Conservation (phyloP, 2,797 vertebrate species). For the Pagetopsis macropterus region DNA sequence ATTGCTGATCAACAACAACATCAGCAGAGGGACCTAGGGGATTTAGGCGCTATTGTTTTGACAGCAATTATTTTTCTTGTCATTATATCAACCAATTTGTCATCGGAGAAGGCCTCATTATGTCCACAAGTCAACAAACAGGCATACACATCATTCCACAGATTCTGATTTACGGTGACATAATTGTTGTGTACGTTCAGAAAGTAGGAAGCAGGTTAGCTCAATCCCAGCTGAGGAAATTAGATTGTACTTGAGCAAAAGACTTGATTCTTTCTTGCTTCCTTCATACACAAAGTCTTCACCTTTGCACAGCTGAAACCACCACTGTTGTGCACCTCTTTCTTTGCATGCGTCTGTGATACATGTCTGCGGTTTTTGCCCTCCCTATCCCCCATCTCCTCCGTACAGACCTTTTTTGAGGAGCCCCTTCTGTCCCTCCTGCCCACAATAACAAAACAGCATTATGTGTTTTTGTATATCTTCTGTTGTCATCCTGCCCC, state of each 20-base stretch:
- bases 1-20: slow-evolving; percentile 33
- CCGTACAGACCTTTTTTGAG: slow-evolving; percentile 31
- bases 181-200: slow-evolving; percentile 4
- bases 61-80: slow-evolving; percentile 40
- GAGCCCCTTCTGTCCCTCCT: slow-evolving; percentile 26
- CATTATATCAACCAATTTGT: slow-evolving; percentile 27
- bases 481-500: slow-evolving; percentile 53
- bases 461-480: slow-evolving; percentile 43
- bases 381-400: neutral
- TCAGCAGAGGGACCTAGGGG: slow-evolving; percentile 18
- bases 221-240: slow-evolving; percentile 28
- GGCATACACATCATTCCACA: slow-evolving; percentile 16
- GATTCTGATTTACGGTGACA: slow-evolving; percentile 32
- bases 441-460: slow-evolving; percentile 43
- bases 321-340: slow-evolving; percentile 47
- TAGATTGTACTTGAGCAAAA: slow-evolving; percentile 50
- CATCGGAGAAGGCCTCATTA: slow-evolving; percentile 30
- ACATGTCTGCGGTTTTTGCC: slow-evolving; percentile 36
- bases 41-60: slow-evolving; percentile 31
- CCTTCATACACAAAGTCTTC: slow-evolving; percentile 26
- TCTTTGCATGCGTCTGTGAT: slow-evolving; percentile 56
- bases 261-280: slow-evolving; percentile 75
- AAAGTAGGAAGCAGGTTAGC: slow-evolving; percentile 21
- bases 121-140: slow-evolving; percentile 29
- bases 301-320: slow-evolving; percentile 51